phyloP scores from a whole-genome alignment of 2,113 vertebrate genomes.

The Phoenicopterus ruber region DNA sequence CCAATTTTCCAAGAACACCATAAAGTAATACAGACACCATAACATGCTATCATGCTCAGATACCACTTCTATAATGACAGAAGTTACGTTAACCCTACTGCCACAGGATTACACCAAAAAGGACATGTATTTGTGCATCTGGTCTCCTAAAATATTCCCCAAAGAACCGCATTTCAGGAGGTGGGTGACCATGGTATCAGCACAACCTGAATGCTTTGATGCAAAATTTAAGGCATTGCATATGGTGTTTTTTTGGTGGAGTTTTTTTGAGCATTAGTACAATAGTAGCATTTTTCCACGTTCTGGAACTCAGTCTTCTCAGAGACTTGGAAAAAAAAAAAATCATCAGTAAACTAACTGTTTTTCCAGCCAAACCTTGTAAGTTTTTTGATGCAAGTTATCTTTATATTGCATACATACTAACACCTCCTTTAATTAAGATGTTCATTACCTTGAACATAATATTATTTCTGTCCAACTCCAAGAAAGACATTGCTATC shows the following conservation, averaged over 20 bases:
- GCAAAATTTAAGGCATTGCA: not conserved
- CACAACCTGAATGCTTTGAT: not conserved
- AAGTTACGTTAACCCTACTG: not conserved
- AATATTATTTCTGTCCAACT: not conserved
- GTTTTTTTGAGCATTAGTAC: not conserved
- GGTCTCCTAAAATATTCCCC: not conserved
- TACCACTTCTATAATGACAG: not conserved
- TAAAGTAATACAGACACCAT: not conserved
- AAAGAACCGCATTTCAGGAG: not conserved
- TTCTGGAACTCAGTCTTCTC: not conserved
- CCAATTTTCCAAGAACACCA: not conserved
- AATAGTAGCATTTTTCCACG: not conserved
- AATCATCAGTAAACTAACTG: not conserved
- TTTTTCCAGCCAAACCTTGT: not conserved
- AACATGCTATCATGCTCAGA: not conserved
- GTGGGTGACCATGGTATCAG: not conserved
- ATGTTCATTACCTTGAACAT: accelerated
- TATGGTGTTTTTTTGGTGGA: accelerated
- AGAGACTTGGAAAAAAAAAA: not conserved
- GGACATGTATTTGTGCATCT: not conserved
- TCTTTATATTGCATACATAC: not conserved
- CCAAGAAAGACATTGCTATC: not conserved
- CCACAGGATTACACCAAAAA: not conserved
- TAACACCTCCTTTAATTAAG: not conserved
- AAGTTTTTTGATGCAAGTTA: not conserved